Base-by-base conservation (phyloP, 2,797 vertebrate genomes). In the Myotis daubentonii region DNA sequence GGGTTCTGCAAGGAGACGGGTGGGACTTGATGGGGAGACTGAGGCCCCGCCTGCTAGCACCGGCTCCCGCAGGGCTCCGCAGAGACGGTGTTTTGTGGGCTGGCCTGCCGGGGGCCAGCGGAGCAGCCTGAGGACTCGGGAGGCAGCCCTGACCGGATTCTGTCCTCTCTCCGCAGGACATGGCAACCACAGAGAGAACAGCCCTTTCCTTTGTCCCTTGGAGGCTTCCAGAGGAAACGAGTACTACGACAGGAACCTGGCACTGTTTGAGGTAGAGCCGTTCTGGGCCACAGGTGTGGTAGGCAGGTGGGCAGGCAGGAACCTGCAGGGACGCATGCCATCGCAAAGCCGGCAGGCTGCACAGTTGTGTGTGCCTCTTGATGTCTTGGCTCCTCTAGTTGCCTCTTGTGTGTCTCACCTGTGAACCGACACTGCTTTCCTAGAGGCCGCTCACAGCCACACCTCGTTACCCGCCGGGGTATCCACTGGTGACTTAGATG, bases 161-260 rank as follows among this genome's bases (percentile, higher is more conserved):
- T 74, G 25, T 80, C 36, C 74, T 60, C 51, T 97, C 94, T 94
- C 80, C 81, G 72, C 90, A 99, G 99, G 99, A 98, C 99, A 99
- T 97, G 98, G 98, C 82, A 99, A 99, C 97, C 99, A 99, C 97
- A 99, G 99, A 98, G 99, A 99, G 97, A 99, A 99, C 98, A 99
- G 99, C 79, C 99, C 99, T 83, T 99, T 99, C 96, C 99, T 99
- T 94, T 99, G 97, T 96, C 98, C 97, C 85, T 90, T 98, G 53
- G 99, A 99, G 70, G 96, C 98, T 20, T 94, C 97, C 95, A 99
- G 99, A 97, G 99, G 98, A 95, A 99, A 97, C 90, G 99, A 99
- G 98, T 99, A 98, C 98, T 99, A 99, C 95, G 99, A 99, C 98
- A 98, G 98, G 96, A 99, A 99, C 97, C 93, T 99, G 98, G 99